A percentile compares a stretch with the other conserved stretches of the same genome.
Conservation (phyloP, 2,797 vertebrate genomes). For the Anguilla megastoma region DNA sequence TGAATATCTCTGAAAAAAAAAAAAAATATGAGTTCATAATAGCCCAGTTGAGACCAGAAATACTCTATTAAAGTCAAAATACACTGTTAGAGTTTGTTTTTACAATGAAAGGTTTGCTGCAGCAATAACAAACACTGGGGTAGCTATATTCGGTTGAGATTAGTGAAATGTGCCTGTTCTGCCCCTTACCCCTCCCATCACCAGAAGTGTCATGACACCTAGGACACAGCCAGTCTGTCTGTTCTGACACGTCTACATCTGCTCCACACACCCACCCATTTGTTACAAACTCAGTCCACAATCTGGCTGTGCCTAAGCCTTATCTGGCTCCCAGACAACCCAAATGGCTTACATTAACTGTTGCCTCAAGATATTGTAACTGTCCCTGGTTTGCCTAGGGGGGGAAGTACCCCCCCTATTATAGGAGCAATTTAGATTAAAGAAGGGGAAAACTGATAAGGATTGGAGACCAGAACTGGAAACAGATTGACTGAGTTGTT, state of each 20-base stretch:
- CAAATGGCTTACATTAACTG: conserved; percentile 73
- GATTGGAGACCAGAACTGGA: background rate
- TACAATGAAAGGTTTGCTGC: background rate
- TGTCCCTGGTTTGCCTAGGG: conserved; percentile 55
- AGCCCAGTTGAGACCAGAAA: background rate
- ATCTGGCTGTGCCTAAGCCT: conserved; percentile 64
- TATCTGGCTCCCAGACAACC: conserved; percentile 71
- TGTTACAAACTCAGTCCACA: conserved; percentile 55
- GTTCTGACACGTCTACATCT: conserved; percentile 73
- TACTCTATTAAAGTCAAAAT: background rate
- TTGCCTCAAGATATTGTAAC: conserved; percentile 44
- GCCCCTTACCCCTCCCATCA: conserved; percentile 22
- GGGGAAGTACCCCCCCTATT: conserved; percentile 69
- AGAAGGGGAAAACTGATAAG: background rate
- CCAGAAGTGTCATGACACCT: conserved; percentile 37
- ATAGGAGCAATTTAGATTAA: conserved; percentile 63
- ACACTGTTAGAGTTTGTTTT: background rate
- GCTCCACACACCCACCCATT: conserved; percentile 63
- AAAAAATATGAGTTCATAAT: background rate
- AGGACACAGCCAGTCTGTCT: conserved; percentile 57
- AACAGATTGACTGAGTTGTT: conserved; percentile 25
- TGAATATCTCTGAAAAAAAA: background rate
- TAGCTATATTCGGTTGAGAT: background rate
- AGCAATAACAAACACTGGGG: background rate
- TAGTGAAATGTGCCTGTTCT: conserved; percentile 10